Percentiles rank a stretch among this genome's conserved stretches.
phyloP scores from a whole-genome alignment of 2,797 vertebrate genomes.

The Pipistrellus nathusii region DNA sequence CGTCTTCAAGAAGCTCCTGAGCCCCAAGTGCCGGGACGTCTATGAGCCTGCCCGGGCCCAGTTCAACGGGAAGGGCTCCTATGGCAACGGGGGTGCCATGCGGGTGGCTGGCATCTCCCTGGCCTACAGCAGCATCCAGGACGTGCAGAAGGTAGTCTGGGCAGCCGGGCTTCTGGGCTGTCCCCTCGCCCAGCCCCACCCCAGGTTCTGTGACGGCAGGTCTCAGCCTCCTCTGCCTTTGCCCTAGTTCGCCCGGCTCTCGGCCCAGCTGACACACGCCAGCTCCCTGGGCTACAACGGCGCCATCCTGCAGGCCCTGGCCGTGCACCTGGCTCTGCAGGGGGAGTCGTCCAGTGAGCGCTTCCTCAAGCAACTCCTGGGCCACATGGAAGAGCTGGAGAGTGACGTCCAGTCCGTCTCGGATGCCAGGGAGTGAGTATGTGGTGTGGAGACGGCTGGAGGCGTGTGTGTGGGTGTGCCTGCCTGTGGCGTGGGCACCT shows the following conservation, averaged over 20 bases:
- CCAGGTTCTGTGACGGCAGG: not conserved
- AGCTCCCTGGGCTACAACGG: slow-evolving; percentile 98
- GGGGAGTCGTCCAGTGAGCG: slow-evolving; percentile 91
- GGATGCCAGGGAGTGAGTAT: slow-evolving; percentile 95
- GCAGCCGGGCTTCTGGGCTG: not conserved
- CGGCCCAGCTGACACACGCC: slow-evolving; percentile 96
- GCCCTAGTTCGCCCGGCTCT: slow-evolving; percentile 92
- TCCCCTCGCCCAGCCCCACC: not conserved
- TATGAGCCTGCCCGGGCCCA: slow-evolving; percentile 96
- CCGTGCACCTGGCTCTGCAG: slow-evolving; percentile 95
- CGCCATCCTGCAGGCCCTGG: slow-evolving; percentile 95
- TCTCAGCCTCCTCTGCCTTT: not conserved
- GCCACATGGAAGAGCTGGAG: slow-evolving; percentile 96
- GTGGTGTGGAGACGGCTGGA: not conserved
- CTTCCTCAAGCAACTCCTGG: slow-evolving; percentile 94
- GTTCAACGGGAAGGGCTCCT: slow-evolving; percentile 97
- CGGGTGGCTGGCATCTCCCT: slow-evolving; percentile 94
- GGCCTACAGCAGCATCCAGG: slow-evolving; percentile 88
- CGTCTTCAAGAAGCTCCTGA: slow-evolving; percentile 96
- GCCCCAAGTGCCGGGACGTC: slow-evolving; percentile 93
- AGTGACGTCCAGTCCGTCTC: slow-evolving; percentile 90
- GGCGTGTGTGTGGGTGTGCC: rapidly evolving
- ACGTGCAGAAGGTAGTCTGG: slow-evolving; percentile 91
- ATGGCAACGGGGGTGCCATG: slow-evolving; percentile 98
- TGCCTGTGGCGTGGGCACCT: not conserved